These are phyloP conservation scores for Erynnis tages DNA, from an alignment of 2,888 invertebrate species.

Conservation along the genomic window DNA sequence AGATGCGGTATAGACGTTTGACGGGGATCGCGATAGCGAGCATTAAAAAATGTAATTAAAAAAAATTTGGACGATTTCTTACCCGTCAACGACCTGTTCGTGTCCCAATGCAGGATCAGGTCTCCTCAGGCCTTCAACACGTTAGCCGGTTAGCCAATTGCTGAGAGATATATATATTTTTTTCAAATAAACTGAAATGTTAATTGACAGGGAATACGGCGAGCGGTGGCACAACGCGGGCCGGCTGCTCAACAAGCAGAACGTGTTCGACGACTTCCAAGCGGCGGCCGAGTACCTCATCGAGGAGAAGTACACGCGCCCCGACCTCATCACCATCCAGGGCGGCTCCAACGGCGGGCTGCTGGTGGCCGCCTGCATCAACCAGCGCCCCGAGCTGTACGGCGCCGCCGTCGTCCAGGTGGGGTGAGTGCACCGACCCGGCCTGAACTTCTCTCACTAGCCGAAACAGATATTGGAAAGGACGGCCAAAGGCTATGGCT, in stretches of 20 bases:
- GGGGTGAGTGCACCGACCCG: constrained; percentile 88
- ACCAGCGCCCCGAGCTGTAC: constrained; percentile 97
- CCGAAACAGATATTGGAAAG: too few relatives aligned
- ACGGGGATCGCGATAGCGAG: too few relatives aligned
- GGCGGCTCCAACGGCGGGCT: constrained; percentile 99
- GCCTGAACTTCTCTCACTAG: too few relatives aligned
- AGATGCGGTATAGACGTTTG: too few relatives aligned
- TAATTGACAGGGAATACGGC: constrained; percentile 91
- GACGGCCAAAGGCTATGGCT: too few relatives aligned
- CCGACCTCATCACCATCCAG: constrained; percentile 90
- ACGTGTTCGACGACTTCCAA: constrained; percentile 98
- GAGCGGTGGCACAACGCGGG: constrained; percentile 98
- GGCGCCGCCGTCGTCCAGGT: constrained; percentile 97
- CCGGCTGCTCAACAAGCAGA: constrained; percentile 95
- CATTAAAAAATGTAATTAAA: too few relatives aligned
- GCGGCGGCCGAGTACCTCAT: constrained; percentile 94
- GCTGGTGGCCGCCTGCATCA: constrained; percentile 95
- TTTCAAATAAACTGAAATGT: neutral
- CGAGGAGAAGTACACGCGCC: constrained; percentile 88
- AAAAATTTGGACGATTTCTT: too few relatives aligned
- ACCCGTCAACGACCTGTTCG: too few relatives aligned
- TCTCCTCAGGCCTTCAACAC: too few relatives aligned
- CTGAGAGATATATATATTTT: too few relatives aligned
- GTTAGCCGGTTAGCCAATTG: too few relatives aligned
- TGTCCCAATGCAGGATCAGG: too few relatives aligned